Conservation (phyloP, 2,113 vertebrate species). For the sheep (Ovis aries) region ARS-UI_Ramb_v3.0 NC_056059.1:2453001-2453500, state of each 20-base stretch:
- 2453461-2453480: neutral
- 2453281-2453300: neutral
- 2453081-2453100: neutral
- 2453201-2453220: neutral
- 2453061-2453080: neutral
- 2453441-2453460: neutral
- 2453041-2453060: neutral
- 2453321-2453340: neutral
- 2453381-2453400: neutral
- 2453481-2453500: neutral
- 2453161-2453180: neutral
- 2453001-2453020: neutral
- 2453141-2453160: neutral
- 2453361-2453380: neutral
- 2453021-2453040: neutral
- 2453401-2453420: neutral
- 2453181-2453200: neutral
- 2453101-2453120: neutral
- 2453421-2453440: neutral
- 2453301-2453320: neutral
- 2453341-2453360: neutral
- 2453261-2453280: neutral
- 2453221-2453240: constrained; percentile 4
- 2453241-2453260: neutral
- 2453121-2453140: neutral